These are phyloP conservation scores for Cheiracanthium punctorium DNA, from an alignment of 2,888 invertebrate genomes.

Conservation along the genomic window DNA sequence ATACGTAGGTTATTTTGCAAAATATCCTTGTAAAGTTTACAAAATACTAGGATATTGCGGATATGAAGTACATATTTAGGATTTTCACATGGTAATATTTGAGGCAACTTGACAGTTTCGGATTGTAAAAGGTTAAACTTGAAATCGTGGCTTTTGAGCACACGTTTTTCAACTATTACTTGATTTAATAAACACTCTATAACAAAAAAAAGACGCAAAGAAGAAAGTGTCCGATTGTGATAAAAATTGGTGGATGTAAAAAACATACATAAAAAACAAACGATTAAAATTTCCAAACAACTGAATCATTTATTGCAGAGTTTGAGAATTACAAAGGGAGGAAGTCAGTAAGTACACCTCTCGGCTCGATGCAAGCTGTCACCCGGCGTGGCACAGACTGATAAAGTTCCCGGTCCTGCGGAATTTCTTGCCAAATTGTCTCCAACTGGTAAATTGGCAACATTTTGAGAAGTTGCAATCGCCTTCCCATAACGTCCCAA, in stretches of 20 bases:
- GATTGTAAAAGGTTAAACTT: too few relatives aligned
- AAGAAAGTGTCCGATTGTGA: background rate
- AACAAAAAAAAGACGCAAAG: background rate
- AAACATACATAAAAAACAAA: background rate
- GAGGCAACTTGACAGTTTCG: too few relatives aligned
- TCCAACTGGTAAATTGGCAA: background rate
- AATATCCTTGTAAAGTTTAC: too few relatives aligned
- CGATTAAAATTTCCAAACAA: constrained; percentile 1
- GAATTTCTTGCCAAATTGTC: background rate
- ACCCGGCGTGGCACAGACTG: background rate
- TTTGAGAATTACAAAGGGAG: background rate
- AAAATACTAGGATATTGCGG: too few relatives aligned
- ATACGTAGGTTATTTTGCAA: too few relatives aligned
- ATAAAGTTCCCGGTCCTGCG: constrained; percentile 1
- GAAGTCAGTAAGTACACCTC: background rate
- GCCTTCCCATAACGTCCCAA: background rate
- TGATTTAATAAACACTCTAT: too few relatives aligned
- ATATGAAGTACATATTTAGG: too few relatives aligned
- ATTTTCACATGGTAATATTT: too few relatives aligned
- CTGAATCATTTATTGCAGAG: background rate
- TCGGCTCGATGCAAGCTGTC: background rate
- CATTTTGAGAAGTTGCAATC: background rate
- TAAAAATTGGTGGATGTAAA: constrained; percentile 3
- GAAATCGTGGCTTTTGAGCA: too few relatives aligned
- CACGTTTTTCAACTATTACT: too few relatives aligned